Conservation (phyloP, 2,888 invertebrate species). For the Cataglyphis cursor region DNA sequence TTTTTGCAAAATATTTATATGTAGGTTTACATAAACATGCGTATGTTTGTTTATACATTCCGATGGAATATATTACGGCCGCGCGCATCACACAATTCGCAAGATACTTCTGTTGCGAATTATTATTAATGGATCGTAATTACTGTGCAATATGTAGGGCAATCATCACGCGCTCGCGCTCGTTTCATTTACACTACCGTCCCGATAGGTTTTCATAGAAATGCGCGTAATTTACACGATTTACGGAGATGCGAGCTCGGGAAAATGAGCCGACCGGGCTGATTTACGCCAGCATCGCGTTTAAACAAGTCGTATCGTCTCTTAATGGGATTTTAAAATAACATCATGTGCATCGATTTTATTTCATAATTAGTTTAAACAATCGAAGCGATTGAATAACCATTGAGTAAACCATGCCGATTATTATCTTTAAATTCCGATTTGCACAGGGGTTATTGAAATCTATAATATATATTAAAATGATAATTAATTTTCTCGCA, state of each 20-base stretch:
- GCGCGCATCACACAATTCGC: background rate
- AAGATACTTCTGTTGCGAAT: constrained; percentile 40
- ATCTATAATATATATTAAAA: background rate
- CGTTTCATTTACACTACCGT: constrained; percentile 17
- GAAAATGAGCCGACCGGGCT: constrained; percentile 17
- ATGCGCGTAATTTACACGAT: constrained; percentile 37
- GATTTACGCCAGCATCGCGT: constrained; percentile 33
- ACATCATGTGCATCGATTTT: background rate
- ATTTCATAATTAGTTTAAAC: background rate
- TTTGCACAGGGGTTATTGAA: too few species aligned
- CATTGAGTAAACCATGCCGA: background rate
- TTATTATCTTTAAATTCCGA: background rate
- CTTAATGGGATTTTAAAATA: constrained; percentile 35
- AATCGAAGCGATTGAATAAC: background rate
- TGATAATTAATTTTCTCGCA: background rate
- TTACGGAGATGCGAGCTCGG: constrained; percentile 9
- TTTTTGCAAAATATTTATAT: constrained; percentile 2
- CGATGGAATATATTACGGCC: constrained; percentile 13
- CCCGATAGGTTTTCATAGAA: constrained; percentile 51
- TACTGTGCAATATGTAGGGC: constrained; percentile 47
- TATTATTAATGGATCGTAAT: constrained; percentile 54
- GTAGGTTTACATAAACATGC: background rate
- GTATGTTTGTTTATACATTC: background rate
- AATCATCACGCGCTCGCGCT: constrained; percentile 45
- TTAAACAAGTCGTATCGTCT: constrained; percentile 25